Conservation (phyloP, 2,113 vertebrate species). For the Chaetodon auriga region DNA sequence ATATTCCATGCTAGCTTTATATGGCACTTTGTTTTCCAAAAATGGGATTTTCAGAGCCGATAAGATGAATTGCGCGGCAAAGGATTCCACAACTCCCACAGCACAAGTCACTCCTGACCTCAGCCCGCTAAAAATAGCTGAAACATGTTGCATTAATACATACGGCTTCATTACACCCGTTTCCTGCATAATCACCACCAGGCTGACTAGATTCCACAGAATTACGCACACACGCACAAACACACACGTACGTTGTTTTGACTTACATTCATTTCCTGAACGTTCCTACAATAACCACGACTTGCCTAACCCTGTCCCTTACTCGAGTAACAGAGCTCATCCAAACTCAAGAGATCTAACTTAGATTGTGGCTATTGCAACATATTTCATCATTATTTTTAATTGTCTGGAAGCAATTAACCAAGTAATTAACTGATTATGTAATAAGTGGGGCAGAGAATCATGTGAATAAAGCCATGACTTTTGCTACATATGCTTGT, state of each 20-base stretch:
- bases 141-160: slow-evolving; percentile 68
- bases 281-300: too few species aligned
- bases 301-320: too few species aligned
- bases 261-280: too few species aligned
- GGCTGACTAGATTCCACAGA: slow-evolving; percentile 32
- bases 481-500: not conserved
- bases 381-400: not conserved
- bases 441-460: not conserved
- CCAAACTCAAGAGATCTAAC: not conserved
- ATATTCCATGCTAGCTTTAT: slow-evolving; percentile 1
- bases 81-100: slow-evolving; percentile 78
- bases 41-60: slow-evolving; percentile 59
- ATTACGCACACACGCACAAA: slow-evolving; percentile 13
- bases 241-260: not conserved
- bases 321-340: not conserved
- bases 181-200: slow-evolving; percentile 60
- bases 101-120: slow-evolving; percentile 75
- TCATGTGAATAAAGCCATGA: not conserved
- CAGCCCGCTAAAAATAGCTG: slow-evolving; percentile 86
- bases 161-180: slow-evolving; percentile 35
- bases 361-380: not conserved
- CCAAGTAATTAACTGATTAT: not conserved
- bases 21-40: slow-evolving; percentile 48
- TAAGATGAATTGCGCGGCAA: slow-evolving; percentile 65
- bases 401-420: not conserved